Evolutionary conservation across 2,113 vertebrate species (phyloP).

Genomic region (Bombycilla garrulus): DNA sequence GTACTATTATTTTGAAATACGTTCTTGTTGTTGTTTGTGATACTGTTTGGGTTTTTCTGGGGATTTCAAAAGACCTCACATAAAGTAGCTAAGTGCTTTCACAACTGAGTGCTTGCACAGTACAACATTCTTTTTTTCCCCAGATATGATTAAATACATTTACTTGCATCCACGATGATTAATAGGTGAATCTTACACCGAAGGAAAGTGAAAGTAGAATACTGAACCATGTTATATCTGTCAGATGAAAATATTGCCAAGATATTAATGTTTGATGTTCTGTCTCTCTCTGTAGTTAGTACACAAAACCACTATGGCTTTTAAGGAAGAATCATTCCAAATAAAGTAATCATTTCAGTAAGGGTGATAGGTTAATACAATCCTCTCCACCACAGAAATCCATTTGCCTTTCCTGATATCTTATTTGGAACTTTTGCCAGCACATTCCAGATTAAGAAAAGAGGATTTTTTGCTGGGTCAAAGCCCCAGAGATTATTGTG

Average conservation of each 20-base stretch:
- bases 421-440: not conserved
- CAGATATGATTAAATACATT: not conserved
- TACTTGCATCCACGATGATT: not conserved
- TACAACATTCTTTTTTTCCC: not conserved
- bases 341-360: not conserved
- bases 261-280: not conserved
- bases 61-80: not conserved
- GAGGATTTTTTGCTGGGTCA: slow-evolving; percentile 26
- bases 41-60: not conserved
- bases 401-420: not conserved
- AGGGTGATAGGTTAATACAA: not conserved
- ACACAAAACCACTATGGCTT: not conserved
- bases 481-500: not conserved
- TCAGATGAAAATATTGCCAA: not conserved
- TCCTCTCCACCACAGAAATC: not conserved
- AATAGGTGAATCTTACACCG: not conserved
- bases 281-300: not conserved
- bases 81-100: not conserved
- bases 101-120: not conserved
- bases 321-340: not conserved
- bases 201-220: not conserved
- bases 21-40: not conserved
- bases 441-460: not conserved
- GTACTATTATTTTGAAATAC: not conserved
- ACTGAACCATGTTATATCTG: not conserved